Conservation (phyloP, 2,797 vertebrate genomes). For the Epinephelus coioides region DNA sequence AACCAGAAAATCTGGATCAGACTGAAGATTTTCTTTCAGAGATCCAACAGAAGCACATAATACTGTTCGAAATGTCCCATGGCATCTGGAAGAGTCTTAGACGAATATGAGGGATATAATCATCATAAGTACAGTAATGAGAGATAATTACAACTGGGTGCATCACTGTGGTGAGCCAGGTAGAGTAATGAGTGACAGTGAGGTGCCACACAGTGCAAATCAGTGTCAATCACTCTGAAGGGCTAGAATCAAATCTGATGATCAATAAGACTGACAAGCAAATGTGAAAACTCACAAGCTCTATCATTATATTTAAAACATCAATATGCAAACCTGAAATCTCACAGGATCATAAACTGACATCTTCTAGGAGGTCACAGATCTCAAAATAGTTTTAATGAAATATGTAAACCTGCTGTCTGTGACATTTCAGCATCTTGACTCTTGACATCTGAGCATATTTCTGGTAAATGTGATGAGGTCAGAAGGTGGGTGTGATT, state of each 20-base stretch:
- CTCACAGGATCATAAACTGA: not conserved
- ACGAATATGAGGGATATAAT: constrained; percentile 29
- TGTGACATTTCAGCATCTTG: constrained; percentile 3
- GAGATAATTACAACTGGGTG: constrained; percentile 36
- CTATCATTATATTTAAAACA: not conserved
- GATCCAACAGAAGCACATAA: constrained; percentile 23
- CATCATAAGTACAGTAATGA: constrained; percentile 44
- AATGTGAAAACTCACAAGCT: not conserved
- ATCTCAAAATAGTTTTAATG: constrained; percentile 8
- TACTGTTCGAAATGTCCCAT: constrained; percentile 14
- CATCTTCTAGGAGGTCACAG: not conserved
- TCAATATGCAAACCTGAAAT: not conserved
- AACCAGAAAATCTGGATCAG: constrained; percentile 24
- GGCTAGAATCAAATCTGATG: constrained; percentile 2
- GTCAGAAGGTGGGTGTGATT: constrained; percentile 39
- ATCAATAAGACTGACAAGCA: too few relatives aligned
- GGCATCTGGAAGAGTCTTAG: not conserved
- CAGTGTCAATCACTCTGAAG: constrained; percentile 5
- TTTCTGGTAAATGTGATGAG: constrained; percentile 28
- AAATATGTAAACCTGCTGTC: constrained; percentile 3
- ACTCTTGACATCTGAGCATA: constrained; percentile 3
- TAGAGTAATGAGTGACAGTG: constrained; percentile 14
- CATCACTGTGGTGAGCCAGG: constrained; percentile 14
- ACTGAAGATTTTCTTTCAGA: constrained; percentile 16
- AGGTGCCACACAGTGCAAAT: constrained; percentile 11